Base-by-base conservation (phyloP, 2,888 invertebrate species). In the Tineola bisselliella region DNA sequence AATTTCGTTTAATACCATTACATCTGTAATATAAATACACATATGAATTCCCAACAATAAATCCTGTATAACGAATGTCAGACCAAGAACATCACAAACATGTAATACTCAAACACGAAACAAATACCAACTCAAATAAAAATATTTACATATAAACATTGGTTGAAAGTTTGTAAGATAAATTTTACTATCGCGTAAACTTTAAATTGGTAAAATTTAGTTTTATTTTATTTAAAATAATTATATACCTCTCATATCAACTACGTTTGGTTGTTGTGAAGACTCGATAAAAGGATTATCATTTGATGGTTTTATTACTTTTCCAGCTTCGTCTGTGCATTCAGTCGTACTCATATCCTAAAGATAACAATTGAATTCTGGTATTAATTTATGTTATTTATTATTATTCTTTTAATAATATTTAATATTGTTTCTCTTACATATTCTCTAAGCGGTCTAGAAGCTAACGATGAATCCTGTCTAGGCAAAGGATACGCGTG, bases 1-100 rank as follows among this genome's bases (percentile, higher is more conserved):
- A 73, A 98, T 96, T 81, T 98, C 97, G 79, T 96, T 97, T 72
- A 98, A 89, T 70, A 97, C 97, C 96, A 97, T 96, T 65, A 98
- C 97, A 89, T 98, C 98, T 98, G 88, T 61, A 89, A 81, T 61
- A 19, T 58, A 18, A 58, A 6, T 30, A 44, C 59, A 64, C n/a
- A n/a, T n/a, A n/a, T n/a, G n/a, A n/a, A n/a, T n/a, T n/a, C n/a
- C n/a, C n/a, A n/a, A n/a, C n/a, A n/a, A n/a, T n/a, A n/a, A n/a
- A n/a, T n/a, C n/a, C n/a, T n/a, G n/a, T n/a, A n/a, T n/a, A n/a
- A n/a, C n/a, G n/a, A n/a, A n/a, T n/a, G n/a, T n/a, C n/a, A n/a
- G n/a, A n/a, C n/a, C n/a, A n/a, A n/a, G n/a, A n/a, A n/a, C n/a
- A n/a, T n/a, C n/a, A n/a, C n/a, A n/a, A n/a, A n/a, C n/a, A n/a